Conservation (phyloP, 2,888 invertebrate genomes). For the Cheiracanthium punctorium region DNA sequence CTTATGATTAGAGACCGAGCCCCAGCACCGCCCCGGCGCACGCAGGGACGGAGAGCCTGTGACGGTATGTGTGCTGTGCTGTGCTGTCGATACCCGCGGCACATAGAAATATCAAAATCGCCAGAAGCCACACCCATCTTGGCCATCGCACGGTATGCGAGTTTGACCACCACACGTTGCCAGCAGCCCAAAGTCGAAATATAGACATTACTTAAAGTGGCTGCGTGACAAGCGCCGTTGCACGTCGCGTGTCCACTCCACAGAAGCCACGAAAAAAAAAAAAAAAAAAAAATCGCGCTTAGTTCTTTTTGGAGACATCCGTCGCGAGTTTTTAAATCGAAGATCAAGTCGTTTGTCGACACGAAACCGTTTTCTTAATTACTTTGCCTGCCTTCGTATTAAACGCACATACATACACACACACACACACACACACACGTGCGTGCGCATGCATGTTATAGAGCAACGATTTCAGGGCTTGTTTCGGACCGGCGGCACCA, state of each 20-base stretch:
- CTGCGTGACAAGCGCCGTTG: slow-evolving; percentile 51
- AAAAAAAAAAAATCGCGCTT: slow-evolving; percentile 22
- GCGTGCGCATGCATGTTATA: no score
- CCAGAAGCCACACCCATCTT: slow-evolving; percentile 18
- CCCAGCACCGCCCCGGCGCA: not conserved
- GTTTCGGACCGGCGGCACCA: not conserved
- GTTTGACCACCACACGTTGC: slow-evolving; percentile 21
- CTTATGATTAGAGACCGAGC: not conserved
- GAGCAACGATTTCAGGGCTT: no score
- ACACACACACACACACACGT: no score
- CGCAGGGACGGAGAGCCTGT: slow-evolving; percentile 2
- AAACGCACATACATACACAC: no score
- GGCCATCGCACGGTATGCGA: slow-evolving; percentile 20
- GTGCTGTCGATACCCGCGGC: not conserved
- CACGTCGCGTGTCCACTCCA: slow-evolving; percentile 37
- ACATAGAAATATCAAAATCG: slow-evolving; percentile 19
- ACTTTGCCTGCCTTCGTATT: not conserved
- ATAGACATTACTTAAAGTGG: slow-evolving; percentile 66
- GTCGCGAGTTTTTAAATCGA: slow-evolving; percentile 40
- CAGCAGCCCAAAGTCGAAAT: slow-evolving; percentile 40
- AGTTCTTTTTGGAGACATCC: slow-evolving; percentile 12
- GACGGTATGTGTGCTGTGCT: no score
- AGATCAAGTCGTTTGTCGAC: slow-evolving; percentile 51
- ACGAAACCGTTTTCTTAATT: slow-evolving; percentile 53
- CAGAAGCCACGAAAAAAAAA: slow-evolving; percentile 30